Evolutionary conservation across 2,113 vertebrate genomes (phyloP), one percentile per base, ranked within the genome.

Genomic region (Dermatemys mawii): DNA sequence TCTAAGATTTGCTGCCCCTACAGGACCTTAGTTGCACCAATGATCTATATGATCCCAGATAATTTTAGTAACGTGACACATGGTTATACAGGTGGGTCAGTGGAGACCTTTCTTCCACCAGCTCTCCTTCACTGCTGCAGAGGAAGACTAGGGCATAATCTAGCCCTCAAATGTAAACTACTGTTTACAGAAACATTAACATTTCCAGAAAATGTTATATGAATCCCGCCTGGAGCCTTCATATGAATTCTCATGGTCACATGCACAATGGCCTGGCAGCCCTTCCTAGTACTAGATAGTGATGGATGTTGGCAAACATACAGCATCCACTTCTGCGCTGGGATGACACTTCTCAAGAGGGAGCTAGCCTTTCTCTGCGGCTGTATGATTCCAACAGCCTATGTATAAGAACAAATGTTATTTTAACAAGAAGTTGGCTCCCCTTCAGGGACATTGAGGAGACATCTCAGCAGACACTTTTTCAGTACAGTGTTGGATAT

Each of bases 181-280:
- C 2, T 5, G 14, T 70, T 67, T 26, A 27, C 38, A n/a, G n/a
- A n/a, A n/a, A n/a, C n/a, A n/a, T n/a, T n/a, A n/a, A n/a, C n/a
- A 70, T 38, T 53, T 51, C 81, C 86, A 44, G 63, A 22, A 82
- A 46, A 92, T 57, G 51, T 38, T 55, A 50, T 5, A 51, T 32
- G 44, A 82, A 5, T 49, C 2, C 0, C 8, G 7, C 8, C 51
- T 0, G 4, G 32, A 2, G 8, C 0, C 0, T 32, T 76, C 8
- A 27, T n/a, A 16, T 29, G 5, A 27, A 22, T 17, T 92, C 67
- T 13, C 38, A 27, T 70, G 49, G 70, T 63, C 55, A 29, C 2
- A 1, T 26, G n/a, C 3, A 48, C 21, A 21, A 7, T 55, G 67
- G 81, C 6, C 49, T 35, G 27, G 55, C 35, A 1, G 0, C n/a